Evolutionary conservation across 2,888 invertebrate species (phyloP).

Genomic region (Odontothrips loti): DNA sequence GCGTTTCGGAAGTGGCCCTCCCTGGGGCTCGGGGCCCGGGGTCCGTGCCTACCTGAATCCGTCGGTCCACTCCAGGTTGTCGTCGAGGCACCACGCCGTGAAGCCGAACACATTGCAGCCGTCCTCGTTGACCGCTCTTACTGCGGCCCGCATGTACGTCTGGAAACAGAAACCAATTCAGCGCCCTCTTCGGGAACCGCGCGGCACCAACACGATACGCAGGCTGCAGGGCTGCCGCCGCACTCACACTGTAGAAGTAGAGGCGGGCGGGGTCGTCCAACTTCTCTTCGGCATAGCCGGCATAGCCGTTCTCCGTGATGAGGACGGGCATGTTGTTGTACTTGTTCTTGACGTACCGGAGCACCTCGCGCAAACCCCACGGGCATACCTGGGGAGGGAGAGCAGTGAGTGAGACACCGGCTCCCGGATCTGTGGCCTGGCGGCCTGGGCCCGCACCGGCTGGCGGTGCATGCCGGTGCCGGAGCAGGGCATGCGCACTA

Average conservation of each 20-base stretch:
- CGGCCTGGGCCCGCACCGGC: too few species aligned
- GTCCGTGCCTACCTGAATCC: slow-evolving; percentile 52
- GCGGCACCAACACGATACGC: too few species aligned
- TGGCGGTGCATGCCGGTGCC: too few species aligned
- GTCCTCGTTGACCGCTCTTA: slow-evolving; percentile 52
- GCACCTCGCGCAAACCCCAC: slow-evolving; percentile 56
- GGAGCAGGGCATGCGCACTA: too few species aligned
- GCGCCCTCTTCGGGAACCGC: neutral
- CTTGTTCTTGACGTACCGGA: slow-evolving; percentile 56
- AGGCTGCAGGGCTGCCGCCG: too few species aligned
- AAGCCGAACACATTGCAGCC: slow-evolving; percentile 54
- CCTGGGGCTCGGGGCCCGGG: too few species aligned
- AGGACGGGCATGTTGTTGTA: slow-evolving; percentile 54
- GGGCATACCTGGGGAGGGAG: slow-evolving; percentile 58
- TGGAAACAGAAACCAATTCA: slow-evolving; percentile 37
- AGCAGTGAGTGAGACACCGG: too few species aligned
- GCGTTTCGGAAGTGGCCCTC: neutral
- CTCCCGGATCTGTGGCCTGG: too few species aligned
- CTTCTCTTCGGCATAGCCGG: slow-evolving; percentile 53
- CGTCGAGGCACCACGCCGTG: slow-evolving; percentile 60
- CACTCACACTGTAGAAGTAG: slow-evolving; percentile 49
- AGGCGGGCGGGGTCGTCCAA: slow-evolving; percentile 53
- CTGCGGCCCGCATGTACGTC: slow-evolving; percentile 51
- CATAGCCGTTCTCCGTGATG: slow-evolving; percentile 59
- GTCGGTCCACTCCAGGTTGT: slow-evolving; percentile 60